Evolutionary conservation across 2,113 vertebrate species (phyloP), one percentile per base, ranked within the genome.

Genomic region (Ammospiza caudacuta): DNA sequence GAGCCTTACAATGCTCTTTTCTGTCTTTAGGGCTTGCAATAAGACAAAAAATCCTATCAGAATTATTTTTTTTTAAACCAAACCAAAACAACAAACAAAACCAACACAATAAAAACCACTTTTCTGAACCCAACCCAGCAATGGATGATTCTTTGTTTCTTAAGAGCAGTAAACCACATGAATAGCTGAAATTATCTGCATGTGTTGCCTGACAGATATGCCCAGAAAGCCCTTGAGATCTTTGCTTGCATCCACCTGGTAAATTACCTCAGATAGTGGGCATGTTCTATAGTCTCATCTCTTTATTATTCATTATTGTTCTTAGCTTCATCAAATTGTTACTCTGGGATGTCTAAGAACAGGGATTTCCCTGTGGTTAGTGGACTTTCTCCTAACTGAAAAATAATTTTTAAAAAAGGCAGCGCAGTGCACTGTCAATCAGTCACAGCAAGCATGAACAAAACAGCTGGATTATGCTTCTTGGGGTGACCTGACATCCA

Each of bases 391-490:
- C 52, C 52, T 20, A 31, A 31, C 11, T 31, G 52, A 55, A 55
- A 55, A 55, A 31, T 31, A 20, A 12, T 31, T 54, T 29, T 12
- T 12, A 5, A 67, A 44, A 81, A 67, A 79, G 27, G 63, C 49
- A 70, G 80, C 78, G 83, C 52, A 84, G 70, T 80, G 37, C 67
- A 57, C 76, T 97, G 96, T 75, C 96, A 96, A 82, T 97, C 92
- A 95, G 37, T 92, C 63, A 52, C 27, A 68, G 61, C 51, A 96
- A 93, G 23, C 20, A 15, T 46, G 57, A 85, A 84, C 87, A 90
- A 62, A 96, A 93, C 95, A 97, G 95, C 97, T 96, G 95, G 95
- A 88, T 96, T 96, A 89, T n/a, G 39, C 82, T 97, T 90, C 89
- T 89, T 96, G 72, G 94, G 83, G 92, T 94, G 92, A 96, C 92